Conservation (phyloP, 2,888 invertebrate species). For the Gonocerus acuteangulatus region DNA sequence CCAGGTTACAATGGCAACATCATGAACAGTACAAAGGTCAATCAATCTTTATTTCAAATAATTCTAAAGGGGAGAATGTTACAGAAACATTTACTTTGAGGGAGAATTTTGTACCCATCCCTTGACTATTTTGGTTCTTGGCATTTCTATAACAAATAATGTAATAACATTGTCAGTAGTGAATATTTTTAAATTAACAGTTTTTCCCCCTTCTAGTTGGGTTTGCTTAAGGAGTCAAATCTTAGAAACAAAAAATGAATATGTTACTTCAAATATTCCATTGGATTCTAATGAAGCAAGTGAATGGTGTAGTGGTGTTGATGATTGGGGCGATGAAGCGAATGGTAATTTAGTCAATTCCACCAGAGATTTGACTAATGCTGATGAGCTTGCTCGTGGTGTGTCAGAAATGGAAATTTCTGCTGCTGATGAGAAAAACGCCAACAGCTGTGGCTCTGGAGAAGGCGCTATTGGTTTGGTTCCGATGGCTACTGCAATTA, state of each 20-base stretch:
- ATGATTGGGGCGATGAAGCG: slow-evolving; percentile 67
- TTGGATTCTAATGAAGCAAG: slow-evolving; percentile 36
- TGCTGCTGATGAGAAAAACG: slow-evolving; percentile 48
- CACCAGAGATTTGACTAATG: slow-evolving; percentile 16
- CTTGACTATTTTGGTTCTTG: too few relatives aligned
- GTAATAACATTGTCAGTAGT: too few relatives aligned
- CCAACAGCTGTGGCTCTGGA: slow-evolving; percentile 44
- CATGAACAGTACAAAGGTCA: too few relatives aligned
- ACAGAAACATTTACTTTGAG: too few relatives aligned
- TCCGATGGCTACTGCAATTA: slow-evolving; percentile 62
- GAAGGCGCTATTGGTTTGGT: slow-evolving; percentile 44
- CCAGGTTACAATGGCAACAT: too few relatives aligned
- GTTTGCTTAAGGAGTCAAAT: slow-evolving; percentile 66
- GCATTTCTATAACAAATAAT: too few relatives aligned
- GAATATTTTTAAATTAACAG: too few relatives aligned
- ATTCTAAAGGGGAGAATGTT: too few relatives aligned
- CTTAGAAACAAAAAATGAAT: slow-evolving; percentile 48
- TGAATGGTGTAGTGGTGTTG: slow-evolving; percentile 54
- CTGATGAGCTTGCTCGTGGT: slow-evolving; percentile 46
- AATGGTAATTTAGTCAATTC: slow-evolving; percentile 62
- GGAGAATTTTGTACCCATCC: too few relatives aligned
- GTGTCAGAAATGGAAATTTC: slow-evolving; percentile 49
- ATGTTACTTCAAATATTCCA: slow-evolving; percentile 38
- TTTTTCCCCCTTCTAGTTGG: slow-evolving; percentile 54
- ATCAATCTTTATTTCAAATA: too few relatives aligned